Percentiles rank a stretch among this genome's conserved stretches.
Evolutionary conservation across 1,140 invertebrate species (phyloP).

Genomic region (Cylas formicarius): DNA sequence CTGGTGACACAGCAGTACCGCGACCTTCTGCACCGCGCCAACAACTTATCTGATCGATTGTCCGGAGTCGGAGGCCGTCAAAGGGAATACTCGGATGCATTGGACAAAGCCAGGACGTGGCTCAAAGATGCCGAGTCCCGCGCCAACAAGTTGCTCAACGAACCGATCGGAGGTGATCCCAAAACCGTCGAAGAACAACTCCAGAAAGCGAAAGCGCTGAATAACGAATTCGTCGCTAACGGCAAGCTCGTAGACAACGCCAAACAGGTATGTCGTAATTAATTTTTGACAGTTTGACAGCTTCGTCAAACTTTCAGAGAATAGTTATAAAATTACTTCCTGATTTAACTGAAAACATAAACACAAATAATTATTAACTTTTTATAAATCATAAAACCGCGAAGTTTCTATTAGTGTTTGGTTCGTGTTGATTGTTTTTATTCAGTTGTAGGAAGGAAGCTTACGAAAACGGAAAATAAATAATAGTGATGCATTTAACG

Average conservation of each 20-base stretch:
- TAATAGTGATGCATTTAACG: no score
- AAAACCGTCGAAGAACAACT: conserved; percentile 83
- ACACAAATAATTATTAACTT: no score
- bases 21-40: conserved; percentile 71
- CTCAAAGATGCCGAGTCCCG: conserved; percentile 73
- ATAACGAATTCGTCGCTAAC: conserved; percentile 81
- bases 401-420: no score
- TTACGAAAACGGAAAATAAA: no score
- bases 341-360: no score
- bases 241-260: conserved; percentile 76
- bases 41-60: conserved; percentile 70
- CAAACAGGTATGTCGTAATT: conserved; percentile 50
- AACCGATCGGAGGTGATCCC: conserved; percentile 78
- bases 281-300: no score
- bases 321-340: no score
- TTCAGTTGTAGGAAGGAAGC: no score
- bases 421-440: no score
- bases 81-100: conserved; percentile 71
- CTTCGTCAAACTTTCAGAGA: no score
- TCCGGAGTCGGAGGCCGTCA: conserved; percentile 70
- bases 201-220: conserved; percentile 71
- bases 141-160: conserved; percentile 65
- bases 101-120: conserved; percentile 79
- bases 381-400: no score
- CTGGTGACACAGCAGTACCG: conserved; percentile 63